Evolutionary conservation across 2,113 vertebrate species (phyloP), one percentile per base, ranked within the genome.

Genomic region (Synchiropus splendidus): DNA sequence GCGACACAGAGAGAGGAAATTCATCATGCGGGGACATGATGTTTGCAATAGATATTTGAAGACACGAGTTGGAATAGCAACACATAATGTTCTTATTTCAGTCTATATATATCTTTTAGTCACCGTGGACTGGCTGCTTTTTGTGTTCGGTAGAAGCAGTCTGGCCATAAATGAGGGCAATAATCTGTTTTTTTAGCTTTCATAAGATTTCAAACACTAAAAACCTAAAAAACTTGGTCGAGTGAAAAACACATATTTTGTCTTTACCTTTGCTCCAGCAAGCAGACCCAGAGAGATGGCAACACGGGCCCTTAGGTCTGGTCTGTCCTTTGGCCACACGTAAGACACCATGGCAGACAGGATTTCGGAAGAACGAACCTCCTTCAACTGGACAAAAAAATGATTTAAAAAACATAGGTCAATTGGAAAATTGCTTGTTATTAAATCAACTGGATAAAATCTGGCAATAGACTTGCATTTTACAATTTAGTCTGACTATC

Each of bases 311-410:
- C 92, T 77, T 2, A 98, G 83, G 77, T 99, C 95, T 4, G 95
- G 94, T 61, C 92, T 81, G 55, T 99, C 89, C 44, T 88, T 90
- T 41, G 95, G 95, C 95, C 95, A 98, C 50, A 99, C 92, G 0
- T 99, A 94, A 4, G 89, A 85, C 49, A 97, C 58, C 94, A 99
- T 99, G 0, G 90, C 93, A 66, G 78, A 78, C 39, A 98, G 67
- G 60, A 99, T 98, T 74, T 85, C 86, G 39, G 66, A 31, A 55
- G 85, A 84, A 75, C 97, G 86, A 14, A 95, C 86, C 54, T 97
- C 95, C 40, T 88, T 94, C 64, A 99, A 69, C 95, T 98, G 34
- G 57, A 21, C 5, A 58, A 16, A 54, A 47, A 21, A 62, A 79
- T n/a, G n/a, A n/a, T n/a, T n/a, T n/a, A n/a, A n/a, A n/a, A n/a